Evolutionary conservation across 2,113 vertebrate species (phyloP).

Genomic region (Cochlearius cochlearius): DNA sequence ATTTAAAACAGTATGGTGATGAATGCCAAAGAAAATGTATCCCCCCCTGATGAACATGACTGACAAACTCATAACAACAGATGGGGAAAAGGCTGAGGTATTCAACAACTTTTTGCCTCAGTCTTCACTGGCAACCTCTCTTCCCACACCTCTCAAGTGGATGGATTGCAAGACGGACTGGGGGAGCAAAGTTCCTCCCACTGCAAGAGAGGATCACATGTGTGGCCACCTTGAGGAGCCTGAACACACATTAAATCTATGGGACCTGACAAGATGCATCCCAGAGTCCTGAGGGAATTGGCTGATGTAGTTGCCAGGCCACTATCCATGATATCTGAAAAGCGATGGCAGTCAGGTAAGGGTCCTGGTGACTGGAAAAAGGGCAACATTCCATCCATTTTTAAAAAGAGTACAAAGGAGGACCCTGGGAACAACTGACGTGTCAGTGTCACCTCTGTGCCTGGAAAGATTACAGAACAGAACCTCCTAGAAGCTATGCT

Average conservation of each 20-base stretch:
- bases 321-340: neutral
- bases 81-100: neutral
- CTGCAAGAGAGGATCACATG: neutral
- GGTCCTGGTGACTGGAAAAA: neutral
- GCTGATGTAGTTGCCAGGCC: neutral
- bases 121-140: neutral
- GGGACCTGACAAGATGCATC: accelerated
- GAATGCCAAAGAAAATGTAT: neutral
- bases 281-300: neutral
- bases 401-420: no score
- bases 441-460: no score
- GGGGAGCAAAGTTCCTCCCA: neutral
- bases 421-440: no score
- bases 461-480: no score
- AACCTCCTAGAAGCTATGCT: no score
- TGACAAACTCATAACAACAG: neutral
- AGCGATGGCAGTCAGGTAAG: neutral
- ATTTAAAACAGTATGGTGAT: neutral
- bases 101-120: neutral
- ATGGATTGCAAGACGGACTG: neutral
- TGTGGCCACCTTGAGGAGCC: neutral
- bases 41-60: accelerated
- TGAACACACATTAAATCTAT: neutral
- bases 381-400: no score
- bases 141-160: neutral